These are phyloP conservation scores for Athalia cordata DNA, from an alignment of 2,888 invertebrate genomes.

Conservation along the genomic window DNA sequence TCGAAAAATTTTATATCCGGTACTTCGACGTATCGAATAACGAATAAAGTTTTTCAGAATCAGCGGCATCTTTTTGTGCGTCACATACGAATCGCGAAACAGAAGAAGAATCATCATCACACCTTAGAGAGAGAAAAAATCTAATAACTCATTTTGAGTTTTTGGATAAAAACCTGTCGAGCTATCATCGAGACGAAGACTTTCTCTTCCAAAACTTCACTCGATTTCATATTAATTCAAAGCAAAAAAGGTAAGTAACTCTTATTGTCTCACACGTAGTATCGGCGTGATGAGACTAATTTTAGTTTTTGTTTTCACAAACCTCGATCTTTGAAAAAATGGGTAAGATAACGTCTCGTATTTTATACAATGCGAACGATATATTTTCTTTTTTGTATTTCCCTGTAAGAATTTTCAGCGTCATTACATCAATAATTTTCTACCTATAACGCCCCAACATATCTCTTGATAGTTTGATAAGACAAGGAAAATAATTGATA, in stretches of 20 bases:
- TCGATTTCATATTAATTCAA: not conserved
- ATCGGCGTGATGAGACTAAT: constrained; percentile 75
- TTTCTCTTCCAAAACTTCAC: not conserved
- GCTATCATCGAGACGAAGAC: not conserved
- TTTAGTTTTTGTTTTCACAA: constrained; percentile 47
- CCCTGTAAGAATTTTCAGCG: too few species aligned
- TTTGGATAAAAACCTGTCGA: constrained; percentile 13
- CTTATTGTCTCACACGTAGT: constrained; percentile 76
- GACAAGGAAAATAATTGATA: too few species aligned
- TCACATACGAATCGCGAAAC: not conserved
- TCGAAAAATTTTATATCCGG: too few species aligned
- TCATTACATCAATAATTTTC: too few species aligned
- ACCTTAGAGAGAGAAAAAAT: not conserved
- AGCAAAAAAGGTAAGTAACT: constrained; percentile 54
- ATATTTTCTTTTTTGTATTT: too few species aligned
- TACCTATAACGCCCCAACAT: too few species aligned
- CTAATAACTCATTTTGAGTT: constrained; percentile 43
- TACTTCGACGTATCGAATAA: constrained; percentile 1
- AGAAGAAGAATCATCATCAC: not conserved
- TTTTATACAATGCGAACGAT: not conserved
- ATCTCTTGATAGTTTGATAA: too few species aligned
- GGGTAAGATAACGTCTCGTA: not conserved
- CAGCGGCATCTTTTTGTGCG: not conserved
- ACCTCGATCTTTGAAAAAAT: not conserved
- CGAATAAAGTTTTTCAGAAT: not conserved